Evolutionary conservation across 2,113 vertebrate genomes (phyloP).

Genomic region (Catharus bicknelli): DNA sequence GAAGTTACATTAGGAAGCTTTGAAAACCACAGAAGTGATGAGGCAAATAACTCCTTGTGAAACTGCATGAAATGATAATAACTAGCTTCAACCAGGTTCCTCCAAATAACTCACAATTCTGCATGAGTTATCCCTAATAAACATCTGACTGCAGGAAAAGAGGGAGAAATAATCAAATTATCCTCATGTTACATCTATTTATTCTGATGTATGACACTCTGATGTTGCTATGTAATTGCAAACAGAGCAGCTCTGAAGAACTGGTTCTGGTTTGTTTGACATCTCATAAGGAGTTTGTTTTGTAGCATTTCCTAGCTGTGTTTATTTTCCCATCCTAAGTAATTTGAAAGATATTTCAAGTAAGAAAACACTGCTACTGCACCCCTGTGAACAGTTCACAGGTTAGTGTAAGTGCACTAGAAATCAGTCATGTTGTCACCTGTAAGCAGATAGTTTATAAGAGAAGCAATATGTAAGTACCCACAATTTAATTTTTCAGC

Average conservation of each 20-base stretch:
- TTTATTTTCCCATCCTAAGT: neutral
- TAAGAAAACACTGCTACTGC: neutral
- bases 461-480: neutral
- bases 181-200: neutral
- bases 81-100: conserved; percentile 18
- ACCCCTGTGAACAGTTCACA: neutral
- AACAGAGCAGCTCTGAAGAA: neutral
- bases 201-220: neutral
- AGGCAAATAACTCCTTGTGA: conserved; percentile 30
- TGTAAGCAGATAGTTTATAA: neutral
- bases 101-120: conserved; percentile 8
- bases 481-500: neutral
- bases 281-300: neutral
- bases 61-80: conserved; percentile 30
- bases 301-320: neutral
- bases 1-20: conserved; percentile 22
- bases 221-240: neutral
- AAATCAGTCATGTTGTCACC: neutral
- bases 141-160: neutral
- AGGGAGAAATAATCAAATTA: conserved; percentile 28
- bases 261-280: neutral
- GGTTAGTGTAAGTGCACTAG: neutral
- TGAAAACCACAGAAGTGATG: conserved; percentile 17
- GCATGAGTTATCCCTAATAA: conserved; percentile 5
- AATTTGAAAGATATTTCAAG: neutral